phyloP scores from a whole-genome alignment of 2,797 vertebrate genomes.

The Paratrypauchen microcephalus region DNA sequence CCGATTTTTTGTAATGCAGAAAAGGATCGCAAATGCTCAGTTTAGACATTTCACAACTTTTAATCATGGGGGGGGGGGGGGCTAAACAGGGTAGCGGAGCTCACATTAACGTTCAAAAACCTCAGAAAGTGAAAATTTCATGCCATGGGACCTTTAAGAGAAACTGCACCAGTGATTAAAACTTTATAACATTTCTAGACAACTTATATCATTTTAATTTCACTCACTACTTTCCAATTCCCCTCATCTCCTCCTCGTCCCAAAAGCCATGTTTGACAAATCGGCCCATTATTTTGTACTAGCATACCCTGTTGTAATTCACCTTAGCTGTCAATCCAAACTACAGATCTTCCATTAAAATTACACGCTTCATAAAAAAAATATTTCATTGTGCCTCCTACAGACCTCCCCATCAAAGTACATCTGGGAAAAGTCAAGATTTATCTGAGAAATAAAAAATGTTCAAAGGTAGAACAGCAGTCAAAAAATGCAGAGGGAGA shows the following conservation, averaged over 20 bases:
- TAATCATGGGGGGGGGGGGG: too few relatives aligned
- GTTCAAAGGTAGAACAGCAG: not conserved
- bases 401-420: not conserved
- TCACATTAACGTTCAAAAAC: too few relatives aligned
- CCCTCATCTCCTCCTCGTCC: not conserved
- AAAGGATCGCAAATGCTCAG: too few relatives aligned
- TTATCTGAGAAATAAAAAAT: not conserved
- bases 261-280: not conserved
- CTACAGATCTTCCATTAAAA: constrained; percentile 4
- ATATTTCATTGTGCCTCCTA: not conserved
- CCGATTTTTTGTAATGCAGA: too few relatives aligned
- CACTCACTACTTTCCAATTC: not conserved
- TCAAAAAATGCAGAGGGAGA: not conserved
- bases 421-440: not conserved
- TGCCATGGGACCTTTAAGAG: too few relatives aligned
- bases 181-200: too few relatives aligned
- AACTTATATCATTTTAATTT: not conserved
- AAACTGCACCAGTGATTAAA: too few relatives aligned
- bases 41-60: too few relatives aligned
- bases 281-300: not conserved
- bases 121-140: too few relatives aligned
- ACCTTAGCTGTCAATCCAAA: not conserved
- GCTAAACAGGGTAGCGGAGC: too few relatives aligned
- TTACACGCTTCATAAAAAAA: not conserved
- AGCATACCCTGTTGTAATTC: not conserved